A percentile compares a stretch with the other conserved stretches of the same genome.
Conservation (phyloP, 2,797 vertebrate species). For the Hoplostethus atlanticus region DNA sequence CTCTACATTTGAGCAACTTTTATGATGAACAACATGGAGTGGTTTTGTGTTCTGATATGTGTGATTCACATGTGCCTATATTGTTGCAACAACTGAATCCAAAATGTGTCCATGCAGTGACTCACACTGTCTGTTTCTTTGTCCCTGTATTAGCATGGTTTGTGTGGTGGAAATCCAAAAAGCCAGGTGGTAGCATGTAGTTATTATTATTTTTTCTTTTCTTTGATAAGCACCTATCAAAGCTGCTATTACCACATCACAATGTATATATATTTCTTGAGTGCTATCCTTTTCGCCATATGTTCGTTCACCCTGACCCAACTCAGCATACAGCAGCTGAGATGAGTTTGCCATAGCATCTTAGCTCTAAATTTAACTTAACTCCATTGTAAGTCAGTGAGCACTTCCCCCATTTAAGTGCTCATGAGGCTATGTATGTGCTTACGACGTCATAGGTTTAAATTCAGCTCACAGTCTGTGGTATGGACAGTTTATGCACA, state of each 20-base stretch:
- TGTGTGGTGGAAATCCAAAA: background rate
- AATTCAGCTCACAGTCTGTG: background rate
- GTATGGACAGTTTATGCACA: too few relatives aligned
- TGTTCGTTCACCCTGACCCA: too few relatives aligned
- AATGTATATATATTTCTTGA: too few relatives aligned
- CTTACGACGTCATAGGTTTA: background rate
- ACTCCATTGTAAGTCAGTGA: too few relatives aligned
- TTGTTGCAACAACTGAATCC: conserved; percentile 46
- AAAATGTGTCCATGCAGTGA: conserved; percentile 43
- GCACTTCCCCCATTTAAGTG: background rate
- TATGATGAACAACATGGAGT: conserved; percentile 54
- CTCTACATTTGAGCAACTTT: conserved; percentile 71
- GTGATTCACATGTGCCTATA: conserved; percentile 48
- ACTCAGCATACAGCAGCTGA: too few relatives aligned
- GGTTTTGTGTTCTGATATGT: conserved; percentile 42
- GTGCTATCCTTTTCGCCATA: too few relatives aligned
- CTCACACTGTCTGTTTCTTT: conserved; percentile 17
- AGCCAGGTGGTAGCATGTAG: too few relatives aligned
- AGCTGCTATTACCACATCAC: too few relatives aligned
- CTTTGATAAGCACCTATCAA: too few relatives aligned
- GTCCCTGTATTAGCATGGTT: background rate
- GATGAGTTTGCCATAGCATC: too few relatives aligned
- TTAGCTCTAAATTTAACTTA: too few relatives aligned
- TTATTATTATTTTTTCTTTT: too few relatives aligned
- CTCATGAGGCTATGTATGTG: background rate